phyloP scores from a whole-genome alignment of 2,888 invertebrate species.

The Venusia cambrica region DNA sequence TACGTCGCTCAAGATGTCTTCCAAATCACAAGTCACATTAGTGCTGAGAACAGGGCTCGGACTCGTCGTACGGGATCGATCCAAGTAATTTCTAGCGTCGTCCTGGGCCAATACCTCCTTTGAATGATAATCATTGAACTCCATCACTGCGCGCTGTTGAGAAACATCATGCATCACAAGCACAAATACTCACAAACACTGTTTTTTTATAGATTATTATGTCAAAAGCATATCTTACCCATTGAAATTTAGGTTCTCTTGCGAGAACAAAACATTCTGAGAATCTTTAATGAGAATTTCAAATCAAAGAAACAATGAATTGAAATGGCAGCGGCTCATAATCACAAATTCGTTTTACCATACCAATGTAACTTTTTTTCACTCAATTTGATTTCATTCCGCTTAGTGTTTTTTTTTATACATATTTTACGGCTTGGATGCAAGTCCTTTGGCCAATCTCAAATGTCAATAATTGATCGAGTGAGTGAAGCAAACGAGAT shows the following conservation, averaged over 20 bases:
- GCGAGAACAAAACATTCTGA: constrained; percentile 72
- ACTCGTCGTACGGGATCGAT: constrained; percentile 59
- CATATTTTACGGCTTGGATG: too few species aligned
- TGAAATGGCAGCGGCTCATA: constrained; percentile 28
- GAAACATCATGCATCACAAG: constrained; percentile 55
- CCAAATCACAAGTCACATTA: constrained; percentile 69
- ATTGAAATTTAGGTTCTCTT: constrained; percentile 74
- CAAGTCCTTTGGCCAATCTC: too few species aligned
- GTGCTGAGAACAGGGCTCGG: constrained; percentile 64
- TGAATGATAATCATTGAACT: constrained; percentile 69
- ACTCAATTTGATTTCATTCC: too few species aligned
- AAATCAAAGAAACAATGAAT: constrained; percentile 30
- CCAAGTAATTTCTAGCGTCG: constrained; percentile 60
- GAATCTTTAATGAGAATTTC: constrained; percentile 28
- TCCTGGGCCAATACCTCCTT: constrained; percentile 68
- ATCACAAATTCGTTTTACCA: too few species aligned
- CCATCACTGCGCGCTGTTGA: constrained; percentile 75
- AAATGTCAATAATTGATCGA: too few species aligned
- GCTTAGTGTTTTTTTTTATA: too few species aligned
- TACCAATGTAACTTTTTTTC: too few species aligned
- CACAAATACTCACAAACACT: constrained; percentile 49
- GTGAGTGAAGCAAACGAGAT: too few species aligned
- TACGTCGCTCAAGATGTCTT: constrained; percentile 78
- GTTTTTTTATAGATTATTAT: constrained; percentile 31
- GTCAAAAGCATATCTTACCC: constrained; percentile 56